Base-by-base conservation (phyloP, 2,888 invertebrate species). In the Nematopogon swammerdamellus region DNA sequence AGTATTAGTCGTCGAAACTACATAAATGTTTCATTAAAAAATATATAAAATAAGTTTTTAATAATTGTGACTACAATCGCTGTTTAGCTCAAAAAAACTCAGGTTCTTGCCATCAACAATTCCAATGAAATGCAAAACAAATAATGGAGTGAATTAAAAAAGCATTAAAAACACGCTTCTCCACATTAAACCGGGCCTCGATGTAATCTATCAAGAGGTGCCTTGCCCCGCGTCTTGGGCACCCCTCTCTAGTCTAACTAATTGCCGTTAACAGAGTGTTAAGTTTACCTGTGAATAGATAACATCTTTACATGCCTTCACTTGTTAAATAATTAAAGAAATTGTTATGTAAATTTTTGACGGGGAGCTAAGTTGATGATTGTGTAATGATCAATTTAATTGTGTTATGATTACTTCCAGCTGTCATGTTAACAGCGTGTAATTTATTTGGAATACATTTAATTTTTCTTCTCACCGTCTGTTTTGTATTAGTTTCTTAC, bases 71-170 rank as follows among this genome's bases (percentile, higher is more conserved):
- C 8, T 25, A 25, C 25, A 25, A 25, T 25, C 25, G 25, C n/a
- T 25, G 8, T 25, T 25, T 25, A 36, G 36, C 8, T 36, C 11
- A 25, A 25, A 25, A 25, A 10, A 10, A 10, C 25, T 25, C 25
- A 10, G 25, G 25, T 25, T 25, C 25, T 25, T 14, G 3, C 36
- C 36, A 36, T 14, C 36, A 72, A 74, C 72, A 70, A 71, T 65
- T 62, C 61, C 64, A 70, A 70, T 74, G 72, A 73, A 72, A 75
- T 74, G 67, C 65, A 71, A 73, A 67, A 58, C 62, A 61, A 67
- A 69, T 72, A 72, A 74, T 72, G 70, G 73, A 75, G 75, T 76
- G 74, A 70, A 77, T 77, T 76, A 75, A 70, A 75, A 73, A 70
- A 59, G 56, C 68, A 75, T 76, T 67, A 72, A 36, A 36, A 36